Evolutionary conservation across 2,797 vertebrate genomes (phyloP), one percentile per base, ranked within the genome.

Genomic region (Sphaeramia orbicularis): DNA sequence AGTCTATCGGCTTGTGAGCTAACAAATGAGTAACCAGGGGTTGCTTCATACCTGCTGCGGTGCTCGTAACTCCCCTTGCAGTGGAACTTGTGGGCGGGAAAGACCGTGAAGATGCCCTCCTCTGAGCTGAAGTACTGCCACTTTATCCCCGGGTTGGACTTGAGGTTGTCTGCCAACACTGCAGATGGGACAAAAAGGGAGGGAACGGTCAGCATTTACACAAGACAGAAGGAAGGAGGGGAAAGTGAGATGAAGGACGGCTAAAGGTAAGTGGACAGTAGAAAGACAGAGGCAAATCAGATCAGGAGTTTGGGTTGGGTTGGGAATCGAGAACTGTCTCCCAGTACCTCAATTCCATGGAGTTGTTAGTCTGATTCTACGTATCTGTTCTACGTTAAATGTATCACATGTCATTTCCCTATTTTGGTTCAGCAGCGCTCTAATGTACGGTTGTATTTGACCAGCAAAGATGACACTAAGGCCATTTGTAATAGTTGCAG

Each of bases 71-170:
- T 97, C 75, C 96, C 95, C 74, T 99, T 99, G 90, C 98, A 99
- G 27, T 96, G 95, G 91, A 99, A 99, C 89, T 98, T 99, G 93
- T 99, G 97, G 18, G 98, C 98, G 4, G 98, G 98, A 77, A 99
- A 99, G 60, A 99, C 95, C 0, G 98, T 99, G 89, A 99, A 99
- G 87, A 99, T 98, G 35, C 98, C 98, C 92, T 99, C 98, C 91
- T 99, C 97, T 0, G 97, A 99, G 92, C 98, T 99, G 94, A 99
- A 99, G 91, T 99, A 99, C 67, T 99, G 98, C 98, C 98, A 99
- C 76, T 99, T 99, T 78, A 99, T 99, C 5, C 98, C 97, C 0
- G 97, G 97, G 91, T 99, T 99, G 24, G 97, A 99, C 91, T 99
- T 99, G 84, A 99, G 95, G 92, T 99, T 99, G 90, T 99, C 97